Evolutionary conservation across 1,140 invertebrate genomes (phyloP), one percentile per base, ranked within the genome.

Genomic region (Drosophila suzukii): DNA sequence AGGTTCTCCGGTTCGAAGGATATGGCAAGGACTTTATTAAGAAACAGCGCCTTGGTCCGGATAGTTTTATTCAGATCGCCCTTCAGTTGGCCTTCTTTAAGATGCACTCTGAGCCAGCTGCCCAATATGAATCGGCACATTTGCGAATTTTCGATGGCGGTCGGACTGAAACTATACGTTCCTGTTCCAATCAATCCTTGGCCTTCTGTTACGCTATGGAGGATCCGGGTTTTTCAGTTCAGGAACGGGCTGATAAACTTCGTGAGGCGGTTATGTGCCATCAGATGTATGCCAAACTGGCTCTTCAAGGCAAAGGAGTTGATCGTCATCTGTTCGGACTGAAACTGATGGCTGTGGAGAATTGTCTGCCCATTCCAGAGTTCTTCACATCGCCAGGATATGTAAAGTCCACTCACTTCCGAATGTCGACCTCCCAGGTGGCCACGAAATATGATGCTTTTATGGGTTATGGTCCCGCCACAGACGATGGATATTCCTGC

Each of bases 61-160:
- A 99, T 85, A 97, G 97, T 92, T 98, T 95, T 90, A 95, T 99
- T 67, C 98, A 99, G 94, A 96, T 98, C 93, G 97, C 97, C 0
- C 95, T 98, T 85, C 97, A 98, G 92, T 94, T 96, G 57, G 96
- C 97, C 6, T 98, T 96, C 93, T 97, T 95, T 91, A 95, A 95
- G 67, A 81, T 97, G 41, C 95, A 98, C 86, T 94, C 94, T 15
- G 93, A 94, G 60, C 95, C 96, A 6, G 96, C 95, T 50, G 96
- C 96, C 0, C 97, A 97, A 91, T 99, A 98, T 93, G 97, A 99
- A 93, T 97, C 97, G 6, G 97, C 96, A 0, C 95, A 96, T 10
- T 95, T 96, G 34, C 94, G 97, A 46, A 96, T 96, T 93, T 99
- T 96, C 85, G 91, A 94, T 12, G 94, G 95, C 58, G 97, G 97